Evolutionary conservation across 2,888 invertebrate genomes (phyloP), one percentile per base, ranked within the genome.

Genomic region (Tribolium freemani): DNA sequence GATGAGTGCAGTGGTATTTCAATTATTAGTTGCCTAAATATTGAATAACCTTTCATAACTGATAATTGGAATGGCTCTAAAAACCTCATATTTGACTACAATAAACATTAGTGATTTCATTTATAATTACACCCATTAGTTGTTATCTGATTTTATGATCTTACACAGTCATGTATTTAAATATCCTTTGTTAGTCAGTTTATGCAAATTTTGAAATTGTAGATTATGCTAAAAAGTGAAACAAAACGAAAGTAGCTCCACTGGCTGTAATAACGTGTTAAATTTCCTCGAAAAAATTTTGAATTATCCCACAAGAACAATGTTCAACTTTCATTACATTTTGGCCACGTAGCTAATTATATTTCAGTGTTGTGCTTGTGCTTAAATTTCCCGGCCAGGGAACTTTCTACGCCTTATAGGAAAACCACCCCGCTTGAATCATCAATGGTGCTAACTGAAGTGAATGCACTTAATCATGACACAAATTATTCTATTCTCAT

Each of bases 151-250:
- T 38, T 38, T 38, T n/a, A 38, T 38, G 8, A 38, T 38, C 38
- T 38, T 8, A n/a, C 26, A 26, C n/a, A 38, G 38, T 38, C 38
- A 38, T 38, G n/a, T n/a, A 38, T 38, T 38, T 38, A 38, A 38
- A 38, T 38, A 38, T 8, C 38, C 38, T 38, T 38, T 38, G 38
- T 38, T 38, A 38, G 38, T 38, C 38, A 38, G 38, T 56, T 30
- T 56, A 56, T 56, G 54, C 11, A 56, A 56, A 56, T 56, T 56
- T 21, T 56, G 8, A 13, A 11, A 26, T 21, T 56, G 9, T 38
- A 56, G 30, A 26, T 56, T 56, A 56, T 11, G 31, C 8, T 56
- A 26, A 56, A 53, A 56, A 56, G 54, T 56, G 54, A 56, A 56
- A 56, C 54, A 56, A 56, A 30, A 10, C 21, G 21, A 56, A 56